phyloP scores from a whole-genome alignment of 2,797 vertebrate genomes.

The Falco cherrug region DNA sequence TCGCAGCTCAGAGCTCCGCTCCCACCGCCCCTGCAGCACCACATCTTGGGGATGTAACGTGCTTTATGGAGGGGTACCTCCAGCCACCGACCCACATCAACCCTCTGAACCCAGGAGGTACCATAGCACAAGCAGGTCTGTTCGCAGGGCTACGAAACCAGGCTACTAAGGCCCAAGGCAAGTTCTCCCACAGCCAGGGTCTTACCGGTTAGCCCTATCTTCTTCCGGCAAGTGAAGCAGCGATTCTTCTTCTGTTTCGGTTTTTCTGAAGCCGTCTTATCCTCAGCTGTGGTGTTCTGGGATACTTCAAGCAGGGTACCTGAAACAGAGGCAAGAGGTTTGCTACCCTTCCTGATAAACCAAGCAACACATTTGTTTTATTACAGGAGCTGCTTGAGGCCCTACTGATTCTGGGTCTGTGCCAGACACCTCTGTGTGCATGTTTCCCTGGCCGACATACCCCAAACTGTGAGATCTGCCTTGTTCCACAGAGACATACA shows the following conservation, averaged over 20 bases:
- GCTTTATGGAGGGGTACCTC: neutral
- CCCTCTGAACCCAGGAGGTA: neutral
- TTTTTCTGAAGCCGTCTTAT: slow-evolving; percentile 86
- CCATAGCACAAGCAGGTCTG: neutral
- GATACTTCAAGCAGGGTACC: slow-evolving; percentile 79
- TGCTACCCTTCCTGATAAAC: neutral
- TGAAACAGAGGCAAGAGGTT: slow-evolving; percentile 36
- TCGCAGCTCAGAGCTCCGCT: rapidly evolving
- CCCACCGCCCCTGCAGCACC: neutral
- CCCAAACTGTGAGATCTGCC: neutral
- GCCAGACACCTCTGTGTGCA: neutral
- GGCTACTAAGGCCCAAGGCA: neutral
- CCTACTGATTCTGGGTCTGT: neutral
- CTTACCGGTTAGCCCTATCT: slow-evolving; percentile 90
- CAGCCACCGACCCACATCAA: neutral
- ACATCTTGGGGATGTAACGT: rapidly evolving
- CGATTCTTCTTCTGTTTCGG: slow-evolving; percentile 89
- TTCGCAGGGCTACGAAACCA: neutral
- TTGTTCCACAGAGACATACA: neutral
- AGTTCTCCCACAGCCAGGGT: neutral
- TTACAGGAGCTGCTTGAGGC: neutral
- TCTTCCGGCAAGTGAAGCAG: slow-evolving; percentile 91
- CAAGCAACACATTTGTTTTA: neutral
- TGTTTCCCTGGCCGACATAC: rapidly evolving
- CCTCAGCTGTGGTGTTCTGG: slow-evolving; percentile 80